These are phyloP conservation scores for Selene dorsalis DNA, from an alignment of 2,797 vertebrate genomes.

Conservation along the genomic window DNA sequence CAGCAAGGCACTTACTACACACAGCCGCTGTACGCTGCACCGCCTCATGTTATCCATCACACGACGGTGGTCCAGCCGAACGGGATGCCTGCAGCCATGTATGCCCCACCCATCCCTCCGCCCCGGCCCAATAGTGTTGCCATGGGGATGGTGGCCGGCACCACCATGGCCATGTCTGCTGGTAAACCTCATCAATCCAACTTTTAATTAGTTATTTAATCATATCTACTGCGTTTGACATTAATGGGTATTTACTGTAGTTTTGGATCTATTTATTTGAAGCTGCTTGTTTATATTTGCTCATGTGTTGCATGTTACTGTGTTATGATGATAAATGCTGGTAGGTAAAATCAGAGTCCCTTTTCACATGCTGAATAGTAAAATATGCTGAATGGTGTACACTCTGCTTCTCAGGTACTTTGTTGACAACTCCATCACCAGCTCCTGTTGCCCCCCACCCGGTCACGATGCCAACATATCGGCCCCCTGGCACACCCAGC, in stretches of 20 bases:
- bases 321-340: neutral
- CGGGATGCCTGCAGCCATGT: constrained; percentile 97
- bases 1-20: constrained; percentile 98
- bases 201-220: too few species aligned
- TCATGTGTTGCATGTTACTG: too few species aligned
- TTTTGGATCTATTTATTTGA: too few species aligned
- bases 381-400: neutral
- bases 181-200: constrained; percentile 79
- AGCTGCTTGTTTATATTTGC: too few species aligned
- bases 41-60: constrained; percentile 98
- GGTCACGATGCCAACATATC: constrained; percentile 95
- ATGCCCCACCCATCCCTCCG: constrained; percentile 88
- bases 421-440: constrained; percentile 97
- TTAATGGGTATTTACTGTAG: too few species aligned
- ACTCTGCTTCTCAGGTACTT: constrained; percentile 87
- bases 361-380: neutral
- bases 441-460: constrained; percentile 92
- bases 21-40: constrained; percentile 96
- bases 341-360: neutral
- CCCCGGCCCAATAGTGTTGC: constrained; percentile 90
- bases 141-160: constrained; percentile 98
- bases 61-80: constrained; percentile 99
- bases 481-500: constrained; percentile 93
- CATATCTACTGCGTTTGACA: too few species aligned
- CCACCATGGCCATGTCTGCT: constrained; percentile 99